Conservation (phyloP, 2,888 invertebrate species). For the Alloscopus bannaensis region DNA sequence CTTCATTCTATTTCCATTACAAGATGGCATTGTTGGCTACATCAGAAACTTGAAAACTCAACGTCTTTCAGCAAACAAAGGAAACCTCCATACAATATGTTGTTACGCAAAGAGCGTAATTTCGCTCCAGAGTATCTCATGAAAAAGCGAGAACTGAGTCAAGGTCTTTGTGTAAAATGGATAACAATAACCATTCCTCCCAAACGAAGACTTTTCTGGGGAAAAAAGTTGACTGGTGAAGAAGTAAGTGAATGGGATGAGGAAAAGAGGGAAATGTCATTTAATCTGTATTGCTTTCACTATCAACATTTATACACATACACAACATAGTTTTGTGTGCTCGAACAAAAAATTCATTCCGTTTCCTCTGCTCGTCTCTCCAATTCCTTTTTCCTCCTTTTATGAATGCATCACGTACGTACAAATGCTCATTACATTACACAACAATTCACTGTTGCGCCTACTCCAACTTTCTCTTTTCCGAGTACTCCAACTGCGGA, state of each 20-base stretch:
- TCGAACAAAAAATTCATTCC: too few species aligned
- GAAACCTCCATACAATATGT: too few species aligned
- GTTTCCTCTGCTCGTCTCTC: too few species aligned
- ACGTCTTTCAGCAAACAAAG: too few species aligned
- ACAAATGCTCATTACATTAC: not conserved
- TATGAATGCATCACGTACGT: not conserved
- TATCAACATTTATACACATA: too few species aligned
- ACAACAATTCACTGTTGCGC: not conserved
- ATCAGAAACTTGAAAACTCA: too few species aligned
- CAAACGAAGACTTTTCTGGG: not conserved
- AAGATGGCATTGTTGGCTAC: slow-evolving; percentile 10
- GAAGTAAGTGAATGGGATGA: not conserved
- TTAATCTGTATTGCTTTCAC: slow-evolving; percentile 28
- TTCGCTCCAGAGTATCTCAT: slow-evolving; percentile 3
- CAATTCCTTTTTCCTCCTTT: not conserved
- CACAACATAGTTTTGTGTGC: too few species aligned
- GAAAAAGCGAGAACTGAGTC: slow-evolving; percentile 18
- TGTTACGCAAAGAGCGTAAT: slow-evolving; percentile 1
- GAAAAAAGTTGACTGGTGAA: not conserved
- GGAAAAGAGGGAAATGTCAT: slow-evolving; percentile 10
- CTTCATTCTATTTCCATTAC: slow-evolving; percentile 35
- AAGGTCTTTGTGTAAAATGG: slow-evolving; percentile 41
- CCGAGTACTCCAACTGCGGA: not conserved
- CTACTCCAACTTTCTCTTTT: not conserved
- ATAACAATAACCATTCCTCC: slow-evolving; percentile 25